Conservation (phyloP, 2,888 invertebrate genomes). For the Xiphydria camelus region DNA sequence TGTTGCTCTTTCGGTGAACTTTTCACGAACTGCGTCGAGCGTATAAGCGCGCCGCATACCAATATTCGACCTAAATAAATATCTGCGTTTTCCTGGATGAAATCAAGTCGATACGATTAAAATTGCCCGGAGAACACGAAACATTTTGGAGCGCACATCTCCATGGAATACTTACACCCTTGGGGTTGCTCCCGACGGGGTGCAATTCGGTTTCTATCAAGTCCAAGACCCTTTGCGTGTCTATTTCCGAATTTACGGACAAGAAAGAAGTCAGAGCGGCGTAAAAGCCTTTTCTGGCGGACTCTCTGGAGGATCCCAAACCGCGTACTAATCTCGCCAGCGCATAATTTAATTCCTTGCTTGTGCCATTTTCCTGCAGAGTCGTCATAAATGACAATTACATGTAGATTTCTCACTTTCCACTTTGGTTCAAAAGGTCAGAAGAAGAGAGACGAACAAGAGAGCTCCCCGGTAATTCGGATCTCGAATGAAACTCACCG, state of each 20-base stretch:
- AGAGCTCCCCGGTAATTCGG: neutral
- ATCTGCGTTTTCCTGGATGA: slow-evolving; percentile 74
- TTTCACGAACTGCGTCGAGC: slow-evolving; percentile 64
- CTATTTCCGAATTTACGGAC: slow-evolving; percentile 59
- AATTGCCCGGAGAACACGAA: neutral
- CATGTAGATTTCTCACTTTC: too few relatives aligned
- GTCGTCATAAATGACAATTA: slow-evolving; percentile 3
- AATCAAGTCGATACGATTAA: neutral
- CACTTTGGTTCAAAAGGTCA: too few relatives aligned
- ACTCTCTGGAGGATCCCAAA: slow-evolving; percentile 69
- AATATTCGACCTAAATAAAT: slow-evolving; percentile 73
- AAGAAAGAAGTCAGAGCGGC: slow-evolving; percentile 69
- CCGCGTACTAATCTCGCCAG: slow-evolving; percentile 73
- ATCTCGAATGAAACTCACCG: slow-evolving; percentile 48
- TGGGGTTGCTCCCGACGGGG: slow-evolving; percentile 63
- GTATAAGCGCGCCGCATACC: slow-evolving; percentile 70
- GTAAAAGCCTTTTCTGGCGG: slow-evolving; percentile 71
- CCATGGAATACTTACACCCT: slow-evolving; percentile 70
- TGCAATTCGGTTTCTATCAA: slow-evolving; percentile 70
- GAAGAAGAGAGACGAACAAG: too few relatives aligned
- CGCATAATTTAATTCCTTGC: slow-evolving; percentile 68
- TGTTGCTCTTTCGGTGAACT: slow-evolving; percentile 60
- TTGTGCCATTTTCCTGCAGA: slow-evolving; percentile 59
- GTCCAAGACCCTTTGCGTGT: slow-evolving; percentile 62
- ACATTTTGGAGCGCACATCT: too few relatives aligned